phyloP scores from a whole-genome alignment of 2,797 vertebrate genomes.

The Macrochelys suwanniensis region DNA sequence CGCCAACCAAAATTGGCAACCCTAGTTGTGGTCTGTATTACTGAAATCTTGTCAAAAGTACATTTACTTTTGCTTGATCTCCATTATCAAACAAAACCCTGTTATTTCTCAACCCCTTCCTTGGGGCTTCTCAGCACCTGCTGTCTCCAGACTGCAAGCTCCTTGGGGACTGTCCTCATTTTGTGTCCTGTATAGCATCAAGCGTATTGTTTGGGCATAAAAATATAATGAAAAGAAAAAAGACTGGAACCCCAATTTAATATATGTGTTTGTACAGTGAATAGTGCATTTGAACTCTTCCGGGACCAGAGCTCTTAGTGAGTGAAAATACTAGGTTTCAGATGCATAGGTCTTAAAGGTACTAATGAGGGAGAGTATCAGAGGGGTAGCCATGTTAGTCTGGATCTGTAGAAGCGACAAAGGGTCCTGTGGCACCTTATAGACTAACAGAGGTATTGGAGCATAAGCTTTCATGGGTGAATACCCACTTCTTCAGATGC shows the following conservation, averaged over 20 bases:
- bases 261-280: neutral
- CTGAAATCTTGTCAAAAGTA: neutral
- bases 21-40: neutral
- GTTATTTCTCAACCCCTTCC: neutral
- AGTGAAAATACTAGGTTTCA: neutral
- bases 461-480: no score
- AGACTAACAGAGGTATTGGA: no score
- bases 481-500: neutral
- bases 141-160: neutral
- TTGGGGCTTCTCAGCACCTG: neutral
- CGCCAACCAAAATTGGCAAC: no score
- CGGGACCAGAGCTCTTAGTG: neutral
- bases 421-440: no score
- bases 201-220: neutral
- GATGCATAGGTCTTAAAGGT: neutral
- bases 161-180: neutral
- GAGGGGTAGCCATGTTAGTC: no score
- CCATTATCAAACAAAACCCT: neutral
- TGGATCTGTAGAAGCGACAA: no score
- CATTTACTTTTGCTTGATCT: slow-evolving; percentile 11
- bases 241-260: neutral
- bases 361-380: neutral
- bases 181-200: neutral
- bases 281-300: neutral
- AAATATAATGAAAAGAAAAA: neutral